phyloP scores from a whole-genome alignment of 2,113 vertebrate species.

The Tragulus kanchil region DNA sequence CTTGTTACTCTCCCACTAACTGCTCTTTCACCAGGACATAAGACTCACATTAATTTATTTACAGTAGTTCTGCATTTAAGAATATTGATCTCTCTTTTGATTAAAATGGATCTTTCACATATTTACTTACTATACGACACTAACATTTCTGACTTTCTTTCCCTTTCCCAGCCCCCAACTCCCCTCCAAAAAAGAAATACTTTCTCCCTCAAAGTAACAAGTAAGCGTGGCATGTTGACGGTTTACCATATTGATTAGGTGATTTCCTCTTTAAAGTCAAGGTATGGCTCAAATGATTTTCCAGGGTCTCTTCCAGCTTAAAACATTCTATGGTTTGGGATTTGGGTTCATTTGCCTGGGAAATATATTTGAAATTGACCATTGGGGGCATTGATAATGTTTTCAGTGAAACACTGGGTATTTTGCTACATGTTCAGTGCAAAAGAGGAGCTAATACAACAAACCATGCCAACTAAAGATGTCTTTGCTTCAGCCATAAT shows the following conservation, averaged over 20 bases:
- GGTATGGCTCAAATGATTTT: background rate
- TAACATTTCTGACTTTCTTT: background rate
- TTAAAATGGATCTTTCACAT: constrained; percentile 4
- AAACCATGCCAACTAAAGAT: background rate
- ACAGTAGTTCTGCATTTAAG: background rate
- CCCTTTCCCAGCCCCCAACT: too few species aligned
- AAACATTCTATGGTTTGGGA: background rate
- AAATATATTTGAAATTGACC: background rate
- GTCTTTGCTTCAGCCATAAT: background rate
- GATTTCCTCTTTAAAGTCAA: background rate
- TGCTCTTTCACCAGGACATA: background rate
- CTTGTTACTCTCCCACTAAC: background rate
- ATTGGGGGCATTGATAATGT: background rate
- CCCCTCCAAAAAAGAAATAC: background rate
- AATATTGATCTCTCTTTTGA: background rate
- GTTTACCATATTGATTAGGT: background rate
- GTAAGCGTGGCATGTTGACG: background rate
- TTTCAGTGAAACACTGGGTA: constrained; percentile 7
- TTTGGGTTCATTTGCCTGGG: constrained; percentile 11
- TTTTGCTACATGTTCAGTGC: background rate
- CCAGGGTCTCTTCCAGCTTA: background rate
- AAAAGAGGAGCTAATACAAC: background rate
- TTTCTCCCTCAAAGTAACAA: background rate
- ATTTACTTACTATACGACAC: background rate
- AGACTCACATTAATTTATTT: constrained; percentile 15